phyloP scores from a whole-genome alignment of 2,888 invertebrate genomes.

The Nymphalis urticae region DNA sequence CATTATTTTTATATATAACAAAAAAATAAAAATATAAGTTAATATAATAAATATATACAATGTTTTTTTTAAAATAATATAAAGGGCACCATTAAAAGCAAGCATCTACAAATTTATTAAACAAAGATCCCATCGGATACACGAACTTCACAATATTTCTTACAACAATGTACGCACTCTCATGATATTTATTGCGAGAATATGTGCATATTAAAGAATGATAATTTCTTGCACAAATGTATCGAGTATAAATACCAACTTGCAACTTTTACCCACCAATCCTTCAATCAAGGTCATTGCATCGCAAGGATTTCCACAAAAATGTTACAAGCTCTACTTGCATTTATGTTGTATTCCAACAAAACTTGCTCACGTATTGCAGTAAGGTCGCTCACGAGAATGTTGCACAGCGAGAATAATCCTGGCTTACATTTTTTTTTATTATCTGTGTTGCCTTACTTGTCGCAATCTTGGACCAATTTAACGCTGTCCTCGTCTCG shows the following conservation, averaged over 20 bases:
- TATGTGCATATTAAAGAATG: neutral
- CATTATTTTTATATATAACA: neutral
- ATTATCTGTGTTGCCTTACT: slow-evolving; percentile 47
- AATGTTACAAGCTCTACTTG: slow-evolving; percentile 3
- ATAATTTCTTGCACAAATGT: neutral
- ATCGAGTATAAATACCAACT: neutral
- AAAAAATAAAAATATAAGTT: neutral
- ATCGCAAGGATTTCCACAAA: neutral
- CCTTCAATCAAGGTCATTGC: neutral
- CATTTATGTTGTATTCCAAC: neutral
- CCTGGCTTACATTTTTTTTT: neutral
- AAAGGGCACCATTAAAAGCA: slow-evolving; percentile 3
- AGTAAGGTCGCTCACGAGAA: slow-evolving; percentile 1
- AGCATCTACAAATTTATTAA: neutral
- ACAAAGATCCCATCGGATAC: neutral
- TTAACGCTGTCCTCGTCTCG: slow-evolving; percentile 68
- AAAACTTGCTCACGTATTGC: neutral
- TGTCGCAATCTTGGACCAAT: slow-evolving; percentile 67
- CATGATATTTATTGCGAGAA: neutral
- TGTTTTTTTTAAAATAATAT: neutral
- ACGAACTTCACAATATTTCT: neutral
- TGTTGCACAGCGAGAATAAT: slow-evolving; percentile 6
- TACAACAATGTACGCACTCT: neutral
- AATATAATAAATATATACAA: neutral
- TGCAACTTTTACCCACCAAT: neutral